These are phyloP conservation scores for Platysternon megacephalum DNA, from an alignment of 2,113 vertebrate species.

Conservation along the genomic window DNA sequence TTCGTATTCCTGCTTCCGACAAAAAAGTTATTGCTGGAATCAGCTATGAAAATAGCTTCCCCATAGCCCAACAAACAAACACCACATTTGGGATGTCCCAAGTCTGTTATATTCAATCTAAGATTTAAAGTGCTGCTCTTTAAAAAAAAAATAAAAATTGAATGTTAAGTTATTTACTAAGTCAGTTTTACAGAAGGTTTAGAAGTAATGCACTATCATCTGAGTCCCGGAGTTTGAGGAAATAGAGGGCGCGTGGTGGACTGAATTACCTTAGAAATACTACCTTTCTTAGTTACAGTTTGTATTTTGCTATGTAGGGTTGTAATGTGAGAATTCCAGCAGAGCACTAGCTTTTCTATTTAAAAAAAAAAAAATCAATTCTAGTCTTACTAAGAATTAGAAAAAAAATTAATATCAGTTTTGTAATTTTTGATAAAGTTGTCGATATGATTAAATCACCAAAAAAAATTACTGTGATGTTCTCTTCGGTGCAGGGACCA, in stretches of 20 bases:
- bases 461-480: slow-evolving; percentile 76
- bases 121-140: slow-evolving; percentile 40
- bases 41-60: slow-evolving; percentile 28
- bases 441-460: slow-evolving; percentile 80
- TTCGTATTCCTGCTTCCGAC: slow-evolving; percentile 25
- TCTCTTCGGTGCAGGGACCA: slow-evolving; percentile 74
- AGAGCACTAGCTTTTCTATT: slow-evolving; percentile 78
- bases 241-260: slow-evolving; percentile 62
- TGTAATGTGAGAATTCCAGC: slow-evolving; percentile 74
- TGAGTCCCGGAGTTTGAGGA: slow-evolving; percentile 64
- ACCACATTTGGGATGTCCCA: slow-evolving; percentile 38
- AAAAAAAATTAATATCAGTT: slow-evolving; percentile 77
- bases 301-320: slow-evolving; percentile 78
- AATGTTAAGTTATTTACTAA: slow-evolving; percentile 38
- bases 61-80: background rate
- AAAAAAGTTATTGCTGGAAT: slow-evolving; percentile 17
- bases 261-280: slow-evolving; percentile 63
- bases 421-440: slow-evolving; percentile 81
- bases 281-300: slow-evolving; percentile 73
- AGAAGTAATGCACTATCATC: slow-evolving; percentile 23
- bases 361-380: slow-evolving; percentile 69
- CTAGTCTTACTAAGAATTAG: slow-evolving; percentile 78
- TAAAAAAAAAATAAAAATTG: slow-evolving; percentile 14
- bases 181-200: slow-evolving; percentile 50
- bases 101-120: slow-evolving; percentile 20